Conservation (phyloP, 2,888 invertebrate species). For the Lasius platythorax region DNA sequence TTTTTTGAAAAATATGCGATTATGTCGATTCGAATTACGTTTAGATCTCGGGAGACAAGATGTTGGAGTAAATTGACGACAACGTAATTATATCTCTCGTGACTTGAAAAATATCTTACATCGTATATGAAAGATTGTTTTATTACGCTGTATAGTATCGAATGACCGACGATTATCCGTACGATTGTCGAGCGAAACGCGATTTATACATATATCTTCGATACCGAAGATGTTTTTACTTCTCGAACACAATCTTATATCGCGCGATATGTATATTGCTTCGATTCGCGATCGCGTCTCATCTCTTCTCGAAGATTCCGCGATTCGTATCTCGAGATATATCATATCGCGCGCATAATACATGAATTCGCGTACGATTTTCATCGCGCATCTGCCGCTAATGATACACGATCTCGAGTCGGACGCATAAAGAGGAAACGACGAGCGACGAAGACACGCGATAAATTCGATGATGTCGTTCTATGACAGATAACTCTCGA, state of each 20-base stretch:
- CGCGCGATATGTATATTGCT: neutral
- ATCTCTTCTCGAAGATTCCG: neutral
- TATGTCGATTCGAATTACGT: neutral
- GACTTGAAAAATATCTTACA: neutral
- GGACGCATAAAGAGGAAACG: neutral
- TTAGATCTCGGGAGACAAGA: neutral
- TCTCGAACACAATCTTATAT: neutral
- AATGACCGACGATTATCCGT: neutral
- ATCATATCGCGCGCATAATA: neutral
- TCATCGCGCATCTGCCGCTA: conserved; percentile 11
- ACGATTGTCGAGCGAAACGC: neutral
- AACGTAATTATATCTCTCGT: neutral
- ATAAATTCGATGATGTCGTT: neutral
- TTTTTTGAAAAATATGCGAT: neutral
- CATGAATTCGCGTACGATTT: neutral
- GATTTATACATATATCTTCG: neutral
- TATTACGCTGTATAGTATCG: neutral
- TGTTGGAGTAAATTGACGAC: neutral
- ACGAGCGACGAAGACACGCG: neutral
- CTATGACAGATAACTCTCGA: neutral
- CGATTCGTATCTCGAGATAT: neutral
- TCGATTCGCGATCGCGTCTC: neutral
- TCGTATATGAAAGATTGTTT: neutral
- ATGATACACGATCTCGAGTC: neutral
- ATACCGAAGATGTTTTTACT: conserved; percentile 2